phyloP scores from a whole-genome alignment of 2,113 vertebrate genomes.

The Pelvicachromis taeniatus region DNA sequence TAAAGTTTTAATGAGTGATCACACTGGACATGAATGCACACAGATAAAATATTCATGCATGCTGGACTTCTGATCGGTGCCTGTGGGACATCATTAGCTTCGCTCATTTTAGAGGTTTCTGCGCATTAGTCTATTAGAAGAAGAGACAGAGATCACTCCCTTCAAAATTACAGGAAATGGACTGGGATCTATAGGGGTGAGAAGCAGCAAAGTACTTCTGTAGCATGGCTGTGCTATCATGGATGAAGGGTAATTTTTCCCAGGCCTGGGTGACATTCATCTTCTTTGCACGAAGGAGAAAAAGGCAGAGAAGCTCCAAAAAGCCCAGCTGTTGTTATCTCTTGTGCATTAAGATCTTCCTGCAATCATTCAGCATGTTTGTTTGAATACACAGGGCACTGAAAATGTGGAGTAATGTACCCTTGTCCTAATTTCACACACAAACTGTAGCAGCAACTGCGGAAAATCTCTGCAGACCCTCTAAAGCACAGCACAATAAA shows the following conservation, averaged over 20 bases:
- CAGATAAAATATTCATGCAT: conserved; percentile 65
- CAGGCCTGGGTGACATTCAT: neutral
- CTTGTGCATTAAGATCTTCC: neutral
- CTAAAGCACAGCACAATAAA: neutral
- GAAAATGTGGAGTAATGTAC: neutral
- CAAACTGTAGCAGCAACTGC: neutral
- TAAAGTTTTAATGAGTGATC: conserved; percentile 63
- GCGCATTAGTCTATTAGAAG: conserved; percentile 27
- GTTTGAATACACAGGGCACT: neutral
- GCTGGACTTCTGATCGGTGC: conserved; percentile 51
- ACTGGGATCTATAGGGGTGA: conserved; percentile 14
- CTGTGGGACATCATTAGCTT: conserved; percentile 65
- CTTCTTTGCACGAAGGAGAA: neutral
- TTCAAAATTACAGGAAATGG: conserved; percentile 21
- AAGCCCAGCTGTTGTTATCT: neutral
- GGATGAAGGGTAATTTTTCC: neutral
- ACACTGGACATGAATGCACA: conserved; percentile 50
- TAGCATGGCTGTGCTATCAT: neutral
- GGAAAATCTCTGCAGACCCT: neutral
- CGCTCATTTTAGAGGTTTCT: conserved; percentile 42
- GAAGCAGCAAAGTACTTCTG: neutral
- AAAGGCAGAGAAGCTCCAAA: neutral
- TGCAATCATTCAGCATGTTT: neutral
- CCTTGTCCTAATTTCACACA: neutral
- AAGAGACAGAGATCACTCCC: conserved; percentile 27